Percentiles rank a stretch among this genome's conserved stretches.
These are phyloP conservation scores for Actenoides hombroni DNA, from an alignment of 2,113 vertebrate species.

Conservation along the genomic window DNA sequence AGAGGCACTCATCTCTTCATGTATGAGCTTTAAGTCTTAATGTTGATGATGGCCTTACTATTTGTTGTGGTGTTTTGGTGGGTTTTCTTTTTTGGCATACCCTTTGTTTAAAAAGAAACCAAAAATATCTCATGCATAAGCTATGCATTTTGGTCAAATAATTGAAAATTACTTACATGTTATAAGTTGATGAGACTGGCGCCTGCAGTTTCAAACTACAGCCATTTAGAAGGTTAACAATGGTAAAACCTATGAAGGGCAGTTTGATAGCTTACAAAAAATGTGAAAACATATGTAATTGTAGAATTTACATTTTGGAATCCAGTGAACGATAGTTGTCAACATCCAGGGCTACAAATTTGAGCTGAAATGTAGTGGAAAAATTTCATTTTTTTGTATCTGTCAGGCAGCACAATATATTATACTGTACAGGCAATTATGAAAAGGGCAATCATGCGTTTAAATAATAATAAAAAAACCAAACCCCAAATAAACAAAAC, in stretches of 20 bases:
- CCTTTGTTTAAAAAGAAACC: background rate
- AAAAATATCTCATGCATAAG: background rate
- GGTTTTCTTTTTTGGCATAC: background rate
- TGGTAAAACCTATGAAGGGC: background rate
- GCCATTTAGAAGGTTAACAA: background rate
- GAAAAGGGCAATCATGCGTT: background rate
- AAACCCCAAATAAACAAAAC: background rate
- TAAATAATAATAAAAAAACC: background rate
- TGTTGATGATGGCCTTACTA: background rate
- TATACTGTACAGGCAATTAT: background rate
- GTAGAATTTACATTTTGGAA: background rate
- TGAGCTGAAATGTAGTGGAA: background rate
- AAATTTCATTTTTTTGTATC: background rate
- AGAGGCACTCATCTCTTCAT: background rate
- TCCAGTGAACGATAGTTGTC: background rate
- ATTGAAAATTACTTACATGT: background rate
- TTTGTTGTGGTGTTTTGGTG: background rate
- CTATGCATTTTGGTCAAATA: background rate
- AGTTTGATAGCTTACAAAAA: background rate
- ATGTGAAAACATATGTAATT: accelerated
- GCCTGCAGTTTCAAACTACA: background rate
- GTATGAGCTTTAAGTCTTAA: background rate
- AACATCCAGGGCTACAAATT: background rate
- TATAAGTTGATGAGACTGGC: background rate
- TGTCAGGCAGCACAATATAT: background rate